phyloP scores from a whole-genome alignment of 1,140 invertebrate species.

The Drosophila littoralis region DNA sequence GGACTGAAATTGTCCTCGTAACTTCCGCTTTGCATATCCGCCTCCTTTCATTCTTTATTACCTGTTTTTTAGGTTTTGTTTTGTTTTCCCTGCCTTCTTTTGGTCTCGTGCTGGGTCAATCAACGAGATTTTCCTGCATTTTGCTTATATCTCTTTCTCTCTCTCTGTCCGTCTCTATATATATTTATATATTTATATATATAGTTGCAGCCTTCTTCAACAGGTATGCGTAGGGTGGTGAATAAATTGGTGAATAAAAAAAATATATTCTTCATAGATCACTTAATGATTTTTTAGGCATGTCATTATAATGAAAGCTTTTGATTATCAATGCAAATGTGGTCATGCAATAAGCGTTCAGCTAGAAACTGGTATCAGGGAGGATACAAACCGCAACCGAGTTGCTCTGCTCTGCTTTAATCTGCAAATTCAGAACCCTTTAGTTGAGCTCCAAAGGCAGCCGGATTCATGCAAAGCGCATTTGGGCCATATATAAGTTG shows the following conservation, averaged over 20 bases:
- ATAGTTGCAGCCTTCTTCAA: conserved; percentile 45
- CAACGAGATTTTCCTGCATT: conserved; percentile 51
- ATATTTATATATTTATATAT: neutral
- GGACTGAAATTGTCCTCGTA: conserved; percentile 66
- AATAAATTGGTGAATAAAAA: neutral
- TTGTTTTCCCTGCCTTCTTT: neutral
- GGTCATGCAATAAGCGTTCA: neutral
- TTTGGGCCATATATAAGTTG: conserved; percentile 27
- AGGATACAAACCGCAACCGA: conserved; percentile 5
- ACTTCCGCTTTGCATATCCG: conserved; percentile 47
- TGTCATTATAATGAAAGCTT: too few species aligned
- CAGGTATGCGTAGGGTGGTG: conserved; percentile 1
- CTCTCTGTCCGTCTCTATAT: too few species aligned
- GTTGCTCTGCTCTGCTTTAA: conserved; percentile 16
- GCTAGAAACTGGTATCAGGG: neutral
- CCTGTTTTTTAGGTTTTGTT: neutral
- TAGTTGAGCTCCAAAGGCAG: conserved; percentile 25
- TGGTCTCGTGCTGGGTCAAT: conserved; percentile 42
- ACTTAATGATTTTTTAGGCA: too few species aligned
- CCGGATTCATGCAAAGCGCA: conserved; percentile 39
- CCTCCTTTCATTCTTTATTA: conserved; percentile 17
- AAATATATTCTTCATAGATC: too few species aligned
- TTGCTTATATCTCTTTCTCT: conserved; percentile 9
- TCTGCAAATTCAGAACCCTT: conserved; percentile 24
- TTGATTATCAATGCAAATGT: neutral